phyloP scores from a whole-genome alignment of 2,888 invertebrate genomes.

The Troides helena region DNA sequence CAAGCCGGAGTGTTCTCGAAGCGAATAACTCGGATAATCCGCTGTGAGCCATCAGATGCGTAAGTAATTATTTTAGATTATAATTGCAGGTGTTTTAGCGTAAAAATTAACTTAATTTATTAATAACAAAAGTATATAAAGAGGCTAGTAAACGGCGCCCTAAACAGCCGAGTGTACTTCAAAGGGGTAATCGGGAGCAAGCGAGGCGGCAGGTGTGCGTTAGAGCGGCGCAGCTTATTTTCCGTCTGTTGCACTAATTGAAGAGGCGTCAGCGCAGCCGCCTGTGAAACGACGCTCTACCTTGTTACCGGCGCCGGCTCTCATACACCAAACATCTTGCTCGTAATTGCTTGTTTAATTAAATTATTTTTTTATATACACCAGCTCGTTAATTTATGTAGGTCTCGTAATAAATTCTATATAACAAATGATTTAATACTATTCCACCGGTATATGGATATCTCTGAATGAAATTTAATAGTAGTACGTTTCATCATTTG shows the following conservation, averaged over 20 bases:
- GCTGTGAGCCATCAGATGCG: too few relatives aligned
- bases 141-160: constrained; percentile 7
- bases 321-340: constrained; percentile 21
- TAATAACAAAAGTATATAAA: not conserved
- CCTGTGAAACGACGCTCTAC: constrained; percentile 39
- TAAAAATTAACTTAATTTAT: not conserved
- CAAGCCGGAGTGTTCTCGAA: too few relatives aligned
- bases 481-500: too few relatives aligned
- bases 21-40: too few relatives aligned
- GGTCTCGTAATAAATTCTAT: not conserved
- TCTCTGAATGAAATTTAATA: too few relatives aligned
- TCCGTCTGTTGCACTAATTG: constrained; percentile 62
- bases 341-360: constrained; percentile 23
- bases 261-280: constrained; percentile 43
- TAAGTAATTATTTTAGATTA: too few relatives aligned
- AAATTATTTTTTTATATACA: constrained; percentile 14
- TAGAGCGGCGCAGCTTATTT: constrained; percentile 48
- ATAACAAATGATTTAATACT: not conserved
- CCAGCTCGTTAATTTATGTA: constrained; percentile 1
- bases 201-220: constrained; percentile 31
- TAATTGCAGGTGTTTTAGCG: not conserved
- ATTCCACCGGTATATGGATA: too few relatives aligned
- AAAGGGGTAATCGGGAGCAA: constrained; percentile 26
- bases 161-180: constrained; percentile 26
- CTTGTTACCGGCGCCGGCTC: constrained; percentile 29